Evolutionary conservation across 2,888 invertebrate species (phyloP).

Genomic region (Thera britannica): DNA sequence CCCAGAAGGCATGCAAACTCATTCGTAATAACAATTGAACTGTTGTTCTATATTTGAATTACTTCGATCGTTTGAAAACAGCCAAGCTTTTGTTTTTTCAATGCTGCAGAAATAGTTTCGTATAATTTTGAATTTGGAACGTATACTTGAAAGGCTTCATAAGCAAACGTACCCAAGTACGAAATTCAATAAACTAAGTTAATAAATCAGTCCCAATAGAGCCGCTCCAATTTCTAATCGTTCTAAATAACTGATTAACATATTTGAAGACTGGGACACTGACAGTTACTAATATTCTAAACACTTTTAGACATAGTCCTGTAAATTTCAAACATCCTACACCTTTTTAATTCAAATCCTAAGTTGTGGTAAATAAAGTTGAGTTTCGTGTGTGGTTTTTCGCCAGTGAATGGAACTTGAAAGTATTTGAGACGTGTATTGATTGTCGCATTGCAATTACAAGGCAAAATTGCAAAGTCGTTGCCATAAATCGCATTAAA

Average conservation of each 20-base stretch:
- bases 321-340: background rate
- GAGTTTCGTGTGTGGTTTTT: slow-evolving; percentile 1
- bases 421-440: slow-evolving; percentile 49
- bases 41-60: background rate
- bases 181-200: slow-evolving; percentile 24
- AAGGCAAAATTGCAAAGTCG: slow-evolving; percentile 48
- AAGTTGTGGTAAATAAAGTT: background rate
- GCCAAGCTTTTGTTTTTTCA: background rate
- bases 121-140: background rate
- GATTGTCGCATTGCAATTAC: slow-evolving; percentile 56
- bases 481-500: slow-evolving; percentile 58
- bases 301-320: slow-evolving; percentile 35
- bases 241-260: slow-evolving; percentile 44
- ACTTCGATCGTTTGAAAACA: too few species aligned
- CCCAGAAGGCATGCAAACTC: too few species aligned
- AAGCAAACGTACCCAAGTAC: slow-evolving; percentile 18
- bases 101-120: background rate
- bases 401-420: slow-evolving; percentile 20
- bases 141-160: background rate
- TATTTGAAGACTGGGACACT: slow-evolving; percentile 39
- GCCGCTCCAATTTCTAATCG: slow-evolving; percentile 33
- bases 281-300: slow-evolving; percentile 47
- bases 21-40: background rate
- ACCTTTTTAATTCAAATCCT: background rate
- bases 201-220: slow-evolving; percentile 31